Conservation (phyloP, 2,113 vertebrate genomes). For the Haplochromis vanheusdeni region DNA sequence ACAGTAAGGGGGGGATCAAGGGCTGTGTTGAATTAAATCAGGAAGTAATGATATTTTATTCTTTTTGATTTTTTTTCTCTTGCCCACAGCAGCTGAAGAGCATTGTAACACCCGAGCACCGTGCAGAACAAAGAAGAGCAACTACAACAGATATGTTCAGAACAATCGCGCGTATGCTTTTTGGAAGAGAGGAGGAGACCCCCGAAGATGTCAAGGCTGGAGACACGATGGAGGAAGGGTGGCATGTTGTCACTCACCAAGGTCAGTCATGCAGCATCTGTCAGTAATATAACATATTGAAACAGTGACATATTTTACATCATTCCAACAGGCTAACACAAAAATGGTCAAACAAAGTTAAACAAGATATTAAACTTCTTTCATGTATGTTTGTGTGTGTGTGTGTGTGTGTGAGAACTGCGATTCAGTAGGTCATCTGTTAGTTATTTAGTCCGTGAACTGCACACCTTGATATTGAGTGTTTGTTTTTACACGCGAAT, state of each 20-base stretch:
- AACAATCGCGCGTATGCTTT: slow-evolving; percentile 82
- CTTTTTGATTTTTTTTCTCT: neutral
- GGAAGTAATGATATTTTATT: neutral
- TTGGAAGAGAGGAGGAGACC: slow-evolving; percentile 66
- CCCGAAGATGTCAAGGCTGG: slow-evolving; percentile 65
- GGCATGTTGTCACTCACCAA: slow-evolving; percentile 85
- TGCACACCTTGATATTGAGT: neutral
- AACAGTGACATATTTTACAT: neutral
- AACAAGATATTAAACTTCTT: neutral
- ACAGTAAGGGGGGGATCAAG: neutral
- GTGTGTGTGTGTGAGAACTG: neutral
- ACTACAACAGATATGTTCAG: slow-evolving; percentile 75
- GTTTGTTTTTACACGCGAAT: neutral
- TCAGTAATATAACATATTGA: neutral
- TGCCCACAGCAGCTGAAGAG: neutral
- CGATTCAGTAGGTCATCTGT: neutral
- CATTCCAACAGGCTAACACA: neutral
- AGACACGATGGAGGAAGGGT: slow-evolving; percentile 82
- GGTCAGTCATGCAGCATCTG: slow-evolving; percentile 68
- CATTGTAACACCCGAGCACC: neutral
- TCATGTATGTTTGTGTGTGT: neutral
- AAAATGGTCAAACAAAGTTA: neutral
- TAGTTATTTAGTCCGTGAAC: neutral
- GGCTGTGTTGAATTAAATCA: no score
- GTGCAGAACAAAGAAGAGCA: neutral